Evolutionary conservation across 2,797 vertebrate genomes (phyloP).

Genomic region (Urosaurus nigricauda): DNA sequence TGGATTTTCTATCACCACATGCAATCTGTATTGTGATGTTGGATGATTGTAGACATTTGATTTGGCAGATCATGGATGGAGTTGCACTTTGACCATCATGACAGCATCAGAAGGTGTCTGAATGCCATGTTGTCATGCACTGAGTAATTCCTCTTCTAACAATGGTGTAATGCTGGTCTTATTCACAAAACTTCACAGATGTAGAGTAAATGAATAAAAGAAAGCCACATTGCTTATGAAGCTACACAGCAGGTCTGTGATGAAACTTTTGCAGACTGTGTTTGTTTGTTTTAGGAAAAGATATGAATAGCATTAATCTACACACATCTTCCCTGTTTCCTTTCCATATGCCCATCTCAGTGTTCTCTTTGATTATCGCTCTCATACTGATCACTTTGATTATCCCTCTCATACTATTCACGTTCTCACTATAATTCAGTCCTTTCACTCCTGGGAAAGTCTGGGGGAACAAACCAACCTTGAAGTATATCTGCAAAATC

Average conservation of each 20-base stretch:
- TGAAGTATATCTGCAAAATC: conserved; percentile 54
- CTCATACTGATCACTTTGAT: conserved; percentile 54
- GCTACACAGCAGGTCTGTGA: conserved; percentile 24
- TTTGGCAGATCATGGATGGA: not conserved
- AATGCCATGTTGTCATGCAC: not conserved
- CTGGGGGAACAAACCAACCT: conserved; percentile 59
- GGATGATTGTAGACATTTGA: not conserved
- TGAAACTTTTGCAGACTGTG: not conserved
- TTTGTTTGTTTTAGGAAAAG: not conserved
- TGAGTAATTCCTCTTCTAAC: not conserved
- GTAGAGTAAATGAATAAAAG: not conserved
- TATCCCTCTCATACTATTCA: conserved; percentile 55
- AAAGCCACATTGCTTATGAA: not conserved
- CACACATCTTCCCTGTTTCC: not conserved
- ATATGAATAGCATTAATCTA: not conserved
- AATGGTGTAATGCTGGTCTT: not conserved
- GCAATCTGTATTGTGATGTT: not conserved
- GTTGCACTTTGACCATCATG: not conserved
- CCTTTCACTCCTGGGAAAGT: conserved; percentile 45
- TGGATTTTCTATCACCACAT: not conserved
- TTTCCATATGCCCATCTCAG: conserved; percentile 16
- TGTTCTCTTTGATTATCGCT: conserved; percentile 30
- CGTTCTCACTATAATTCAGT: conserved; percentile 54
- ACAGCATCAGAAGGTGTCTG: not conserved
- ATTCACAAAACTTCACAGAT: not conserved